Evolutionary conservation across 1,140 invertebrate genomes (phyloP), one percentile per base, ranked within the genome.

Genomic region (Procambarus clarkii): DNA sequence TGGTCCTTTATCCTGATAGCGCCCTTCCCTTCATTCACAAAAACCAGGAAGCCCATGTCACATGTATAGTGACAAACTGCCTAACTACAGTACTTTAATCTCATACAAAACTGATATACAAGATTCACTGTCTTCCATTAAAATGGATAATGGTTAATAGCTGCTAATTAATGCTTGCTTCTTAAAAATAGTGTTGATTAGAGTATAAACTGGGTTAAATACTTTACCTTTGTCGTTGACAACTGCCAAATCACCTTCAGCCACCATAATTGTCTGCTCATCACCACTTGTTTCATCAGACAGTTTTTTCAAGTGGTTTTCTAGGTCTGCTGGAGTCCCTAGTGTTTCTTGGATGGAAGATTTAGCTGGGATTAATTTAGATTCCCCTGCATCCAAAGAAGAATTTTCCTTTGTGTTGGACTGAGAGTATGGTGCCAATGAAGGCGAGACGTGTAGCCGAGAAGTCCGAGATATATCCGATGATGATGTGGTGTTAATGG

Each of bases 211-310:
- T 3, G 50, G 69, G 15, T 8, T 74, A 34, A 34, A 64, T 34
- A 74, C 15, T 34, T 74, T 24, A 74, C 69, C 69, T 74, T n/a
- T 74, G 15, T 74, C 69, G 34, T 34, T n/a, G 5, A 74, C 69
- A 9, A 74, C 34, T 8, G 69, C 4, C 21, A 74, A n/a, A 34
- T 74, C 69, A 74, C 34, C 69, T 74, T 74, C 69, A 74, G 24
- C 69, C 69, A 74, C 69, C 69, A 74, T n/a, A 74, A 74, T 74
- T 74, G 69, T n/a, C 24, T 34, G 5, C 34, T 74, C 69, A 74
- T 74, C 69, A 4, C n/a, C n/a, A 74, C 69, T 34, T 34, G 69
- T 21, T 34, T 74, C n/a, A 11, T 3, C 24, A 34, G n/a, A 24
- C 2, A 74, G 21, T 11, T 74, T 74, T 5, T 24, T 34, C n/a